Evolutionary conservation across 2,797 vertebrate genomes (phyloP), one percentile per base, ranked within the genome.

Genomic region (Amblyopsis hoosieri): DNA sequence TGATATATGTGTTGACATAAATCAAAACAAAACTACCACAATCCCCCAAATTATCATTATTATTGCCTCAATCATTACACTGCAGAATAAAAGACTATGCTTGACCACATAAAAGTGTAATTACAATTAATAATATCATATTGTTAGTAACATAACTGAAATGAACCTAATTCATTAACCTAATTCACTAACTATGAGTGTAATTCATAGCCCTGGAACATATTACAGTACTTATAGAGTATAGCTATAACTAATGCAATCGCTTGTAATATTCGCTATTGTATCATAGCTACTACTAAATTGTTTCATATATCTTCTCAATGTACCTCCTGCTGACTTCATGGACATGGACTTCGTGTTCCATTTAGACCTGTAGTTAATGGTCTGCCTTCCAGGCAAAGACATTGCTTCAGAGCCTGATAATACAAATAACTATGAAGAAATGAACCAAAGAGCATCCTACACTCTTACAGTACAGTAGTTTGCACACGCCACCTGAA

Each of bases 1-100:
- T 76, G 29, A 62, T 45, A 66, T 45, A 66, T 51, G 62, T 71
- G 49, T 69, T 64, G 53, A 66, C 57, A n/a, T 23, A 57, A 71
- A 60, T 54, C 6, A 51, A 51, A 56, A 59, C 63, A 57, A 4
- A 57, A 2, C 8, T 62, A 65, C 67, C 74, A 61, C 67, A 71
- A 42, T 8, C 37, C 37, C 37, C 62, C 64, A 78, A 67, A 66
- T 67, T 78, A 58, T 75, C 23, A 51, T 31, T 61, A 75, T 52
- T 61, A 54, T 69, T 46, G 63, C 12, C 12, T 12, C 57, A 12
- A 65, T 71, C 63, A 70, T 62, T 19, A n/a, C 37, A 74, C 50
- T 59, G 74, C 31, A 62, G 31, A 71, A 57, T 23, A 23, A 51
- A 64, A 1, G n/a, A 56, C n/a, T 45, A 3, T n/a, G 10, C 53